phyloP scores from a whole-genome alignment of 2,113 vertebrate genomes.

The Pimephales promelas region DNA sequence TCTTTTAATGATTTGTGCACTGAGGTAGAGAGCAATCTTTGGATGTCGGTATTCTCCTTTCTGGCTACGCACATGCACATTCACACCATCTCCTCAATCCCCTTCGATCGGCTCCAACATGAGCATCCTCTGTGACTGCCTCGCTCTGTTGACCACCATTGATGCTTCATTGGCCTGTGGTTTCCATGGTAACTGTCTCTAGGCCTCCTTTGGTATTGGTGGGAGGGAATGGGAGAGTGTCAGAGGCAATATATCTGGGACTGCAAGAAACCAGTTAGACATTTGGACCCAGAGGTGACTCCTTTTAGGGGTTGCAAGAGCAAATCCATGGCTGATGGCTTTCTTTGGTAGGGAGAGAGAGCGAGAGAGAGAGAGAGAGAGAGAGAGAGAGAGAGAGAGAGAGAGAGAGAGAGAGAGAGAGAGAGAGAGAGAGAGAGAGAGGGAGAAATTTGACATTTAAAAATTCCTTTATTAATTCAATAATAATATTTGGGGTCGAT shows the following conservation, averaged over 20 bases:
- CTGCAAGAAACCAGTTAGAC: slow-evolving; percentile 7
- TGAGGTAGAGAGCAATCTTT: slow-evolving; percentile 3
- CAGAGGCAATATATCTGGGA: neutral
- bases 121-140: slow-evolving; percentile 31
- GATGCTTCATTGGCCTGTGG: slow-evolving; percentile 39
- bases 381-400: neutral
- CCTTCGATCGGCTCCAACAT: slow-evolving; percentile 35
- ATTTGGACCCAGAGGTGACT: slow-evolving; percentile 24
- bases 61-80: neutral
- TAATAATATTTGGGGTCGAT: too few species aligned
- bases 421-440: neutral
- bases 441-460: too few species aligned
- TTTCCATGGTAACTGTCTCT: slow-evolving; percentile 48
- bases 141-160: slow-evolving; percentile 48
- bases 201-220: slow-evolving; percentile 28
- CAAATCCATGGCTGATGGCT: slow-evolving; percentile 19
- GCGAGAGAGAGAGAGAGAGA: neutral
- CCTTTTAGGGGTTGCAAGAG: neutral
- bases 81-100: slow-evolving; percentile 18
- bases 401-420: neutral
- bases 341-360: neutral
- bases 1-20: neutral
- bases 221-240: slow-evolving; percentile 6
- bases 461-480: too few species aligned
- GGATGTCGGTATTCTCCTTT: neutral